Evolutionary conservation across 1,140 invertebrate species (phyloP), one percentile per base, ranked within the genome.

Genomic region (Amyelois transitella): DNA sequence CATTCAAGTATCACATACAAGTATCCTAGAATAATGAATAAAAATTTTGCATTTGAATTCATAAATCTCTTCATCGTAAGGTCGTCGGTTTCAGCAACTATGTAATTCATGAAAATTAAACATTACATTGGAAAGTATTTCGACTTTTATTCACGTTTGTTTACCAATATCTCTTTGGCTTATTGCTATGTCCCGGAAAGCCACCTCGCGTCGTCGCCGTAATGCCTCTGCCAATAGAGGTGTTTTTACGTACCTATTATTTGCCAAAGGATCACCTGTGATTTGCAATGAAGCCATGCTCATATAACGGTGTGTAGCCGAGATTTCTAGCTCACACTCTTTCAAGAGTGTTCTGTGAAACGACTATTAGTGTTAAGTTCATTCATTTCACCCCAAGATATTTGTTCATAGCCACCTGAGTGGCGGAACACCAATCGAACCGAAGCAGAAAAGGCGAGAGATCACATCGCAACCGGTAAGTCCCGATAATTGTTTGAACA

Each of bases 191-290:
- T 14, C 4, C n/a, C 32, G 32, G 32, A 38, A 38, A 38, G 32
- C n/a, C 32, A 14, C 17, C 22, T 8, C 32, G 8, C 17, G 12
- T 38, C n/a, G 8, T 14, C 32, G 32, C 6, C 32, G n/a, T 38
- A 38, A 38, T 38, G 12, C 32, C 32, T 38, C 32, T 38, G n/a
- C 32, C 77, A 72, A 78, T 86, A 81, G 81, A 32, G 69, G 50
- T 77, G 75, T 79, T 72, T 77, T 76, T 65, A 59, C 79, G 75
- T 76, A 69, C n/a, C n/a, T n/a, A n/a, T 69, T 86, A 86, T 86
- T 86, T 86, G 61, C 69, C 18, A 43, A 64, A 60, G 57, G 76
- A 86, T 82, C 62, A 64, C 64, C 54, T 55, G 14, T 81, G 72
- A 81, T 77, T 67, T 51, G 44, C 32, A 38, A 10, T 67, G 68